These are phyloP conservation scores for Lytechinus pictus DNA, from an alignment of 35 echinoderm and acorn worm genomes.

Conservation along the genomic window DNA sequence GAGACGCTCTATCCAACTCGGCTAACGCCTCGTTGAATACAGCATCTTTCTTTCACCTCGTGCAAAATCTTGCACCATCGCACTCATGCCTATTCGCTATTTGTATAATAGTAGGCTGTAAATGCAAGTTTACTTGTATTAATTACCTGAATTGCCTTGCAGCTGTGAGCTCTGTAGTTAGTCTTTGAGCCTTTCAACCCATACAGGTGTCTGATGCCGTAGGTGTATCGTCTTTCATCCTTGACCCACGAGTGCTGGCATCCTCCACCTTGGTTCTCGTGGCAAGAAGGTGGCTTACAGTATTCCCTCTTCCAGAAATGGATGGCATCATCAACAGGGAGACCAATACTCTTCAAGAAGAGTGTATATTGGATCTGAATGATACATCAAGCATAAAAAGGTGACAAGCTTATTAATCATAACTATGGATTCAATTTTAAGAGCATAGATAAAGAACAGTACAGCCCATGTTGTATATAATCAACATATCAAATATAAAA, in stretches of 20 bases:
- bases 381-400: background rate
- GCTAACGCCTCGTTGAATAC: too few relatives aligned
- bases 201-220: constrained; percentile 94
- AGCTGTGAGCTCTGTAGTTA: constrained; percentile 89
- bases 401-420: background rate
- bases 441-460: too few relatives aligned
- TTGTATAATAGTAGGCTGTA: too few relatives aligned
- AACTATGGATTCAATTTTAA: background rate
- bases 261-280: constrained; percentile 9
- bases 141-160: constrained; percentile 80
- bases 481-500: too few relatives aligned
- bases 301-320: constrained; percentile 86
- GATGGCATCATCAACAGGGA: constrained; percentile 81
- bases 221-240: constrained; percentile 79
- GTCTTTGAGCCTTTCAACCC: constrained; percentile 84
- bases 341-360: constrained; percentile 85
- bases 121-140: too few relatives aligned
- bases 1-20: too few relatives aligned
- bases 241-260: constrained; percentile 72
- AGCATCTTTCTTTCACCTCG: too few relatives aligned
- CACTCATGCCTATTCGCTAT: too few relatives aligned
- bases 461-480: too few relatives aligned
- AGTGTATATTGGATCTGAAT: constrained; percentile 93
- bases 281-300: constrained; percentile 44
- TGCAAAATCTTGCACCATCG: too few relatives aligned